Conservation (phyloP, 64 coral and sea anemone genomes). For the Montipora foliosa region DNA sequence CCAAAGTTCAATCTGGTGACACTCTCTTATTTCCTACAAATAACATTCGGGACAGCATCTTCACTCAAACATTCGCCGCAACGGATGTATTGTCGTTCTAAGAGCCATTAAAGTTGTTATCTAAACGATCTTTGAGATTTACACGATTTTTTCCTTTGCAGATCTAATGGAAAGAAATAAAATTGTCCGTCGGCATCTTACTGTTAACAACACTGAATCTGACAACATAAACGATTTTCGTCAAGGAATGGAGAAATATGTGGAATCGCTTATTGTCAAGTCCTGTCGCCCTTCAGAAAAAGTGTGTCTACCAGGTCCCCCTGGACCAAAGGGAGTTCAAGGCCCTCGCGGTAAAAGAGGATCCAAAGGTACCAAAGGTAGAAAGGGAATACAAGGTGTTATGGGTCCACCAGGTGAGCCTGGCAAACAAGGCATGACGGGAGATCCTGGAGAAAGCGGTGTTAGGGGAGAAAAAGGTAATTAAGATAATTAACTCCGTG, state of each 20-base stretch:
- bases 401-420: slow-evolving; percentile 51
- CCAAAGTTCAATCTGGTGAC: too few species aligned
- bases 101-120: too few species aligned
- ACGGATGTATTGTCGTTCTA: too few species aligned
- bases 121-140: too few species aligned
- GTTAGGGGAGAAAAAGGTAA: slow-evolving; percentile 28
- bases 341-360: slow-evolving; percentile 42
- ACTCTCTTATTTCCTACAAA: too few species aligned
- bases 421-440: slow-evolving; percentile 53
- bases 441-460: slow-evolving; percentile 46
- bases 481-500: background rate
- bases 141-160: background rate
- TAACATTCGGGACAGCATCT: too few species aligned
- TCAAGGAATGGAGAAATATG: background rate
- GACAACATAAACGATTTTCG: background rate
- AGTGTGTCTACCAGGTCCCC: slow-evolving; percentile 45
- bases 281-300: slow-evolving; percentile 33
- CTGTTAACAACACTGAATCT: background rate
- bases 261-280: background rate
- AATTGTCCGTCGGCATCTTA: background rate
- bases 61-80: too few species aligned
- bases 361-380: background rate
- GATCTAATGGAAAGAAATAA: background rate
- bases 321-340: slow-evolving; percentile 37
- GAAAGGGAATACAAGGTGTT: slow-evolving; percentile 5